Evolutionary conservation across 2,797 vertebrate species (phyloP).

Genomic region (Apogon hyalosoma): DNA sequence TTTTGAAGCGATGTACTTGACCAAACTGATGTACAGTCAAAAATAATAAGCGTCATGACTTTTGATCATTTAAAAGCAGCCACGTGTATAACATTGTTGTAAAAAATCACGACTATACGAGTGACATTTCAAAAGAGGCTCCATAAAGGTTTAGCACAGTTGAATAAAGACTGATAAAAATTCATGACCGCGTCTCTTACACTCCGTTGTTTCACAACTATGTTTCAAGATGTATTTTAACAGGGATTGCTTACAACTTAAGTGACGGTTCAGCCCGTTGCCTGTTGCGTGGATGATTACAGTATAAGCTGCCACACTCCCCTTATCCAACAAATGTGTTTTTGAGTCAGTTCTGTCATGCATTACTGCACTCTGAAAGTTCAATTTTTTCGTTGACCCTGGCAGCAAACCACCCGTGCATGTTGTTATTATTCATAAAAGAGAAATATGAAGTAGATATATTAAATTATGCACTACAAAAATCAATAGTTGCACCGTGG

Average conservation of each 20-base stretch:
- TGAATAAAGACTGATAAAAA: background rate
- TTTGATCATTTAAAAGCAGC: background rate
- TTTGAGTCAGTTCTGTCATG: conserved; percentile 33
- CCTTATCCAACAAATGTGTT: conserved; percentile 37
- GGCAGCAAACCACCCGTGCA: conserved; percentile 25
- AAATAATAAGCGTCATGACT: too few species aligned
- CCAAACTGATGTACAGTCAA: too few species aligned
- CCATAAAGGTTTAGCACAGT: conserved; percentile 8
- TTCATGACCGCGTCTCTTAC: background rate
- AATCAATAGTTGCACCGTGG: conserved; percentile 68
- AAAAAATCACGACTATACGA: background rate
- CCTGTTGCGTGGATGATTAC: background rate
- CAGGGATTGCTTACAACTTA: background rate
- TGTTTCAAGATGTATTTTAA: conserved; percentile 1
- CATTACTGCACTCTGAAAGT: conserved; percentile 25
- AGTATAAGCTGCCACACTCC: background rate
- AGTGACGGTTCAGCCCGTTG: conserved; percentile 1
- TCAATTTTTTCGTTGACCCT: conserved; percentile 44
- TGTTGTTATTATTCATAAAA: conserved; percentile 62
- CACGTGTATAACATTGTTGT: background rate
- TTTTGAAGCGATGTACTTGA: too few species aligned
- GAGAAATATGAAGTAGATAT: conserved; percentile 59
- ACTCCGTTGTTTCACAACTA: background rate
- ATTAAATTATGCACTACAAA: conserved; percentile 61
- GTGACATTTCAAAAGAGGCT: background rate